phyloP scores from a whole-genome alignment of 1,140 invertebrate genomes.

The Whitmania pigra region DNA sequence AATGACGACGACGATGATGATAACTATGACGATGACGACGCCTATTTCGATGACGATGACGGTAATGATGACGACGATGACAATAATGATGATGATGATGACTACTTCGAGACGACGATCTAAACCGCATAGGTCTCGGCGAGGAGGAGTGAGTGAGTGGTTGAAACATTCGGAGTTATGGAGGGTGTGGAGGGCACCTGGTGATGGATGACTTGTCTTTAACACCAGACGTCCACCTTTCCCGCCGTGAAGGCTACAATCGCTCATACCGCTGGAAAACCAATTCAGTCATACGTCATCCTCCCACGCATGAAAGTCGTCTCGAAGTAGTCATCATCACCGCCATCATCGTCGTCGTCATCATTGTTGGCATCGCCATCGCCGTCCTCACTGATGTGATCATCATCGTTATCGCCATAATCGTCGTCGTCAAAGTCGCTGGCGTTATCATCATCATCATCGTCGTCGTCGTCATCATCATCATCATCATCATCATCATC shows the following conservation, averaged over 20 bases:
- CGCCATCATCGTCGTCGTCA: background rate
- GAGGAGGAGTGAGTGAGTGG: background rate
- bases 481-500: background rate
- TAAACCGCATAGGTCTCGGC: background rate
- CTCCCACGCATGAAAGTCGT: no score
- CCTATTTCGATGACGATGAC: background rate
- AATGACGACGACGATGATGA: no score
- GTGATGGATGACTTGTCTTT: no score
- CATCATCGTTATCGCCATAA: background rate
- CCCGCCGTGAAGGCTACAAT: no score
- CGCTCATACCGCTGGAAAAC: no score
- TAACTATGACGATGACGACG: background rate
- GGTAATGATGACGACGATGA: background rate
- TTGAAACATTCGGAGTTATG: background rate
- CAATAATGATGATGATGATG: background rate
- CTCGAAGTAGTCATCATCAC: background rate
- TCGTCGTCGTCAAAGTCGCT: no score
- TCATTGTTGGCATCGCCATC: background rate
- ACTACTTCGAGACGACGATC: background rate
- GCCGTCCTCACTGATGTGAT: background rate
- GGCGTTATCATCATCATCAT: constrained; percentile 2
- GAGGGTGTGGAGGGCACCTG: background rate
- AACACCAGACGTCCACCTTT: no score
- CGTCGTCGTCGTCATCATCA: background rate
- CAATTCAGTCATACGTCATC: no score